phyloP scores from a whole-genome alignment of 2,113 vertebrate genomes.

The Psittacula cyanocephala region DNA sequence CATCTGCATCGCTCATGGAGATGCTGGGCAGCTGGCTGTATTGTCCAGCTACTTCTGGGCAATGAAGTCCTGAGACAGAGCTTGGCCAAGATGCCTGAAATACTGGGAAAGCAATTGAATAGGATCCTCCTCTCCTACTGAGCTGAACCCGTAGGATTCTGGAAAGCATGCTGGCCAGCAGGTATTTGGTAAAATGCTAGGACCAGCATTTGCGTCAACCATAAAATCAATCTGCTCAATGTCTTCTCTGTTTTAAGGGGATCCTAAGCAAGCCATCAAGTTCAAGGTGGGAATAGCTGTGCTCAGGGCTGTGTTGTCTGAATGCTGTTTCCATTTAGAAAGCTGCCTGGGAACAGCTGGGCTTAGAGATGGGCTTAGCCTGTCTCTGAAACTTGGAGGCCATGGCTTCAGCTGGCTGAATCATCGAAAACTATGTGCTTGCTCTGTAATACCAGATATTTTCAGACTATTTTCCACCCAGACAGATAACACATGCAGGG shows the following conservation, averaged over 20 bases:
- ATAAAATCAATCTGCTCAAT: background rate
- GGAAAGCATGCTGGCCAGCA: background rate
- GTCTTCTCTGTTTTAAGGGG: background rate
- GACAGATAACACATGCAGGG: background rate
- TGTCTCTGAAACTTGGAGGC: background rate
- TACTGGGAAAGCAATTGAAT: background rate
- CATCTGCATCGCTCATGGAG: accelerated
- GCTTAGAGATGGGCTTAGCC: background rate
- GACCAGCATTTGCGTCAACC: background rate
- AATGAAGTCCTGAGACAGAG: background rate
- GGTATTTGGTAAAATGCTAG: background rate
- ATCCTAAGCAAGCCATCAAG: background rate
- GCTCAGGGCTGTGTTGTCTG: background rate
- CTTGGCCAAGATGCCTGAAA: background rate
- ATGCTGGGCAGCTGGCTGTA: background rate
- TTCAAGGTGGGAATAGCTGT: background rate
- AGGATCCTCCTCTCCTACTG: background rate
- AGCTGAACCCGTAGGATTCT: background rate
- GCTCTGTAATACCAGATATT: conserved; percentile 9
- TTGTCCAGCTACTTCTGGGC: background rate
- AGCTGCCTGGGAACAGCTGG: background rate
- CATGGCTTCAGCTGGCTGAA: background rate
- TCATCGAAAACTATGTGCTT: background rate
- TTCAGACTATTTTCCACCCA: conserved; percentile 12
- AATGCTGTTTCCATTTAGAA: background rate